Base-by-base conservation (phyloP, 2,888 invertebrate species). In the Tromatobia lineatoria region DNA sequence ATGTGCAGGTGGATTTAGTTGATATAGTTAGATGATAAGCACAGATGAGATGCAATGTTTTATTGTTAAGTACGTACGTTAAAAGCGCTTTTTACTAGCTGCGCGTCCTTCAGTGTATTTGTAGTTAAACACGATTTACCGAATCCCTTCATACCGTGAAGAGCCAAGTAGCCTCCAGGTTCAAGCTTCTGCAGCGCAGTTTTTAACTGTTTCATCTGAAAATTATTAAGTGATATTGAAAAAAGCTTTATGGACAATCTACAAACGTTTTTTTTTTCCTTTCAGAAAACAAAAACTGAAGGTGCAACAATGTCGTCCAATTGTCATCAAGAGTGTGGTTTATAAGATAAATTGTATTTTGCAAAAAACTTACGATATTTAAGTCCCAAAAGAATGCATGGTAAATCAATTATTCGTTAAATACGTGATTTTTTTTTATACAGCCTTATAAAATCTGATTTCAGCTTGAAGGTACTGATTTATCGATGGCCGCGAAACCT, bases 91-190 rank as follows among this genome's bases (percentile, higher is more conserved):
- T 94, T 94, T 75, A 96, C 94, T 47, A 96, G 92, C 59, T 91
- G 61, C 91, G 93, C 7, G 88, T 95, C 94, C 42, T 95, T 94
- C 3, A 96, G 93, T 7, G 95, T 95, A 80, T 95, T 95, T 80
- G 96, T 95, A 0, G 96, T 96, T 11, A 96, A 94, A 74, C 96
- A 95, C 0, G 96, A 96, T 94, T 97, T 97, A 34, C 97, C 97
- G 87, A 95, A 96, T 1, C 97, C 97, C n/a, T 96, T 95, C 96
- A 97, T 96, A 11, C 97, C 97, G 91, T 96, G 95, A 15, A 97
- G 94, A 0, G 95, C 95, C 2, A 97, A 92, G 85, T 95, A 95
- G 82, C 95, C 94, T 86, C 95, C 95, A 6, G 95, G 94, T 34
- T 94, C 89, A 25, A 96, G 90, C 1, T 90, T 89, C 69, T 91